Percentiles rank a stretch among this genome's conserved stretches.
Conservation (phyloP, 2,113 vertebrate genomes). For the Chrysemys picta region DNA sequence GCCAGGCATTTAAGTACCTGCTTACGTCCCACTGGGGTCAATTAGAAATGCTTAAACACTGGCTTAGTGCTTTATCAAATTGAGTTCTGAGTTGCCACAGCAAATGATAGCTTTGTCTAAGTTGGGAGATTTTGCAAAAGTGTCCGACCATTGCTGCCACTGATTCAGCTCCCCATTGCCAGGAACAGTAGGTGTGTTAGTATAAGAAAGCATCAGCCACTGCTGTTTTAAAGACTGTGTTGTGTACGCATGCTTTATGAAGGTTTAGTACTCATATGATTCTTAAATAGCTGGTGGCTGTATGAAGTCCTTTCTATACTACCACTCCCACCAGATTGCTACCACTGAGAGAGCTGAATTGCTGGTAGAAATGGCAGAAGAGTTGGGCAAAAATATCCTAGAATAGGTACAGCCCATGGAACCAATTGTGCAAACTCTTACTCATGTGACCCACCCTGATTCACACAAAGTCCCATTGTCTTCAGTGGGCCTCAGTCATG, state of each 20-base stretch:
- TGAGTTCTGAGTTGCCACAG: not conserved
- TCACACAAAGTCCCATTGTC: not conserved
- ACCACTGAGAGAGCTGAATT: not conserved
- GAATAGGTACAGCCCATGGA: not conserved
- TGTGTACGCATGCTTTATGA: not conserved
- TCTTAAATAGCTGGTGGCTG: not conserved
- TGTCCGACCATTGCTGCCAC: not conserved
- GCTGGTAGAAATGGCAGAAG: not conserved
- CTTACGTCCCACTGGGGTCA: not conserved
- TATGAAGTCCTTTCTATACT: not conserved
- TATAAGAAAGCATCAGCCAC: not conserved
- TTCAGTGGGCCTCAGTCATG: not conserved
- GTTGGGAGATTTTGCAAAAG: not conserved
- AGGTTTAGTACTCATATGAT: not conserved
- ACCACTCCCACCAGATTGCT: not conserved
- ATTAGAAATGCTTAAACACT: not conserved
- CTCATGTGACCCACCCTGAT: not conserved
- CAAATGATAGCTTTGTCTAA: not conserved
- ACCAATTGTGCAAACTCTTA: not conserved
- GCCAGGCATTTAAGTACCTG: not conserved
- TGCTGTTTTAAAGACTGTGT: not conserved
- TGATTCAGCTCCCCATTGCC: not conserved
- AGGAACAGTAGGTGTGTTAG: not conserved
- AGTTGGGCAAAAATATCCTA: not conserved
- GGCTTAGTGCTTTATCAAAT: not conserved